Percentiles rank a stretch among this genome's conserved stretches.
phyloP scores from a whole-genome alignment of 2,113 vertebrate species.

The Siphamia tubifer region DNA sequence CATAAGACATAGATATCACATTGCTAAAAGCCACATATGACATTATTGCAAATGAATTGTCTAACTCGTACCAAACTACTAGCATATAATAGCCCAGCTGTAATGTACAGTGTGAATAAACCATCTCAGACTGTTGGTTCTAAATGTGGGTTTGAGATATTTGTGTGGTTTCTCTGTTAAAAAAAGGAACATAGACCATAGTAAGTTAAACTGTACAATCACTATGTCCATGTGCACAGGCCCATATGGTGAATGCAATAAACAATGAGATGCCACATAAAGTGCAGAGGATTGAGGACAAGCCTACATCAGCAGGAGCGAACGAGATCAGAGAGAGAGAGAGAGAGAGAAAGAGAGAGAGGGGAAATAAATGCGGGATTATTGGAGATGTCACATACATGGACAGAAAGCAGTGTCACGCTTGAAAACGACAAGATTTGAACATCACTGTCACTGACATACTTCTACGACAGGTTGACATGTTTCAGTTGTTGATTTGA shows the following conservation, averaged over 20 bases:
- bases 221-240: too few species aligned
- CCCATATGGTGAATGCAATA: slow-evolving; percentile 28
- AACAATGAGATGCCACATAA: slow-evolving; percentile 33
- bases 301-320: slow-evolving; percentile 44
- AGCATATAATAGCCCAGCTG: too few species aligned
- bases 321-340: slow-evolving; percentile 37
- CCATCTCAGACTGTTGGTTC: too few species aligned
- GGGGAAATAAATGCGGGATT: slow-evolving; percentile 57
- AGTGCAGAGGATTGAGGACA: slow-evolving; percentile 62
- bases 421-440: slow-evolving; percentile 4
- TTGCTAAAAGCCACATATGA: too few species aligned
- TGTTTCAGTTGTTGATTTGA: not conserved
- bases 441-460: not conserved
- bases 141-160: too few species aligned
- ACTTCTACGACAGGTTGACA: not conserved
- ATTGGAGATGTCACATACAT: slow-evolving; percentile 39
- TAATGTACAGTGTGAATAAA: too few species aligned
- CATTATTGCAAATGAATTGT: too few species aligned
- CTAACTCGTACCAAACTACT: too few species aligned
- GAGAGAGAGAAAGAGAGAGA: slow-evolving; percentile 24
- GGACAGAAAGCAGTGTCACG: slow-evolving; percentile 21
- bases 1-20: too few species aligned
- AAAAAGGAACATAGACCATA: too few species aligned
- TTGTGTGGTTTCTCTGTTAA: too few species aligned
- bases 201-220: too few species aligned